Evolutionary conservation across 2,113 vertebrate species (phyloP).

Genomic region (Dicaeum eximium): DNA sequence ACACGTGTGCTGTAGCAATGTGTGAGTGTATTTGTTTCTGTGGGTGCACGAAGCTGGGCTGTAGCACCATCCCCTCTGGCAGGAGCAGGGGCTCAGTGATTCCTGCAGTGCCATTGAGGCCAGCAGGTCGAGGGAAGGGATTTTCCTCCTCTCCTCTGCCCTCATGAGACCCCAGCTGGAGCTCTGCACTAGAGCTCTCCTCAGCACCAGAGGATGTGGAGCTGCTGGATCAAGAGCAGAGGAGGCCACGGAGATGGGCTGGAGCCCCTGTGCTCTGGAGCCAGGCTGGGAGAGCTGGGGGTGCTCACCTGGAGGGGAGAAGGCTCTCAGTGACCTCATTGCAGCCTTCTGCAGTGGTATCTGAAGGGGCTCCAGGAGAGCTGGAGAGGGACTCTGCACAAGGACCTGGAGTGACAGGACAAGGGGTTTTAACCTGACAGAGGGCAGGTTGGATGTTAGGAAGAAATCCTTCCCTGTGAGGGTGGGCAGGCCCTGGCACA

Average conservation of each 20-base stretch:
- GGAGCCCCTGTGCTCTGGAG: background rate
- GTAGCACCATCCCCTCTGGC: background rate
- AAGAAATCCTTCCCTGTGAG: background rate
- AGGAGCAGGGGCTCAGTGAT: background rate
- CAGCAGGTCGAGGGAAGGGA: background rate
- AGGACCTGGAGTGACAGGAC: background rate
- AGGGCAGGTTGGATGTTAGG: too few relatives aligned
- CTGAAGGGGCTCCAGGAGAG: background rate
- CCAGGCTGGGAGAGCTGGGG: background rate
- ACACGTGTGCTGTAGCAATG: background rate
- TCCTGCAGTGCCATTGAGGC: background rate
- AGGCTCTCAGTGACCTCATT: background rate
- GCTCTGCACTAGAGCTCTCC: background rate
- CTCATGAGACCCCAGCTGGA: background rate
- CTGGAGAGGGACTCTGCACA: background rate
- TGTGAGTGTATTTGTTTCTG: background rate
- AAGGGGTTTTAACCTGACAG: background rate
- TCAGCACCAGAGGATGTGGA: background rate
- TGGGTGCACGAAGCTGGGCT: accelerated
- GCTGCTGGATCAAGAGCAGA: accelerated
- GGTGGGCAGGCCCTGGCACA: background rate
- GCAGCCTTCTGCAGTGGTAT: background rate
- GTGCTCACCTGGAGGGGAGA: background rate
- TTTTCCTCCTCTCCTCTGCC: background rate
- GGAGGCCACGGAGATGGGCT: background rate